phyloP scores from a whole-genome alignment of 2,888 invertebrate genomes.

The Molorchus minor region DNA sequence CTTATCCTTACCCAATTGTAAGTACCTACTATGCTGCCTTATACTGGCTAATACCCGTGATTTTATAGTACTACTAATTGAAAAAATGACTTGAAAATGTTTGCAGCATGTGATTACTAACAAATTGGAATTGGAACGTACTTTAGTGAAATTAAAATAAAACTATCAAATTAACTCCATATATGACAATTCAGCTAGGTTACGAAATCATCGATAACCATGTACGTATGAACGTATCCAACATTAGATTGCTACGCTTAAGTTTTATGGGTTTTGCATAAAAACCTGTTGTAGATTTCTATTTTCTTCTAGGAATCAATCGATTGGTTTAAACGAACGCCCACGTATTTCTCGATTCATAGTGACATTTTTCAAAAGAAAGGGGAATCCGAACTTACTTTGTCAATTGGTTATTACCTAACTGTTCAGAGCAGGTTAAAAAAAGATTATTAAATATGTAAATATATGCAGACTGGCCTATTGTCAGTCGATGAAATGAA shows the following conservation, averaged over 20 bases:
- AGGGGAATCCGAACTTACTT: slow-evolving; percentile 2
- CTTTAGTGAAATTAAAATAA: slow-evolving; percentile 50
- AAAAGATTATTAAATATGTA: neutral
- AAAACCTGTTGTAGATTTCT: slow-evolving; percentile 29
- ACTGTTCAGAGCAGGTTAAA: neutral
- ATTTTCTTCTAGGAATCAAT: slow-evolving; percentile 31
- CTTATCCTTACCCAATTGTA: too few species aligned
- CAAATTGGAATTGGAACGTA: slow-evolving; percentile 49
- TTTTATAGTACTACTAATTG: too few species aligned
- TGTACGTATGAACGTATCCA: slow-evolving; percentile 33
- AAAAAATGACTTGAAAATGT: slow-evolving; percentile 22
- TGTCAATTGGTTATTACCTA: neutral
- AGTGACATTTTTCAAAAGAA: slow-evolving; percentile 3
- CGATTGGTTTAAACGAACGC: slow-evolving; percentile 7
- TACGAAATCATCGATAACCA: slow-evolving; percentile 40
- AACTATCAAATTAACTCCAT: slow-evolving; percentile 50
- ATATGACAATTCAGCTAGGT: slow-evolving; percentile 39
- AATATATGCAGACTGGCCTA: neutral
- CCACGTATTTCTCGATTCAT: slow-evolving; percentile 9
- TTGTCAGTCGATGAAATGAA: neutral
- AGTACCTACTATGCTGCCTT: too few species aligned
- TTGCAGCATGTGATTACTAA: slow-evolving; percentile 28
- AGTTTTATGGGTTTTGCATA: slow-evolving; percentile 15
- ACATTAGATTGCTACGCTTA: slow-evolving; percentile 27
- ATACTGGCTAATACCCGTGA: too few species aligned